Evolutionary conservation across 2,797 vertebrate species (phyloP).

Genomic region (Apodemus agrarius): DNA sequence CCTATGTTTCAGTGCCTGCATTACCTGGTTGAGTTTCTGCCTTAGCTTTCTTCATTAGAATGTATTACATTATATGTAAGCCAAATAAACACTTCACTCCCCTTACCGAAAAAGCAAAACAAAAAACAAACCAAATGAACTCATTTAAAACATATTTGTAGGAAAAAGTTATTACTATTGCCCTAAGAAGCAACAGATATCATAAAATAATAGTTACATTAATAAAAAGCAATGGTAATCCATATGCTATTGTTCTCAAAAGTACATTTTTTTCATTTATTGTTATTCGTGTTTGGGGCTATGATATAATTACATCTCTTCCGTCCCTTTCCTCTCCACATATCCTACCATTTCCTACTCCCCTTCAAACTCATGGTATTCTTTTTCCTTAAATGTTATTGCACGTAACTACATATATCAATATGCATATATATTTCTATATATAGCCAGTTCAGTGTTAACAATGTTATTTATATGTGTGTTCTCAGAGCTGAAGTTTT

Average conservation of each 20-base stretch:
- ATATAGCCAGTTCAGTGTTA: not conserved
- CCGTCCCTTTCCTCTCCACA: not conserved
- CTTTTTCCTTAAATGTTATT: not conserved
- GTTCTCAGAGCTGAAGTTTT: not conserved
- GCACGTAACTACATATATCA: not conserved
- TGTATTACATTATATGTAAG: not conserved
- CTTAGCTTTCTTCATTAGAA: not conserved
- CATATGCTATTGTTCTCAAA: not conserved
- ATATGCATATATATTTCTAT: not conserved
- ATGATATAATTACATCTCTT: not conserved
- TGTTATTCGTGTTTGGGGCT: not conserved
- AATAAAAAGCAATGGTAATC: not conserved
- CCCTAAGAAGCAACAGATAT: not conserved
- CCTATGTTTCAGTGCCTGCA: not conserved
- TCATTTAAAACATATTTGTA: not conserved
- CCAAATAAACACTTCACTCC: not conserved
- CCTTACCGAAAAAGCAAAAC: not conserved
- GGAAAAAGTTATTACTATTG: not conserved
- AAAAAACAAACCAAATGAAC: not conserved
- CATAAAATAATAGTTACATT: not conserved
- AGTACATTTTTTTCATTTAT: not conserved
- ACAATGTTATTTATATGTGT: not conserved
- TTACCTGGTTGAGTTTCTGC: not conserved
- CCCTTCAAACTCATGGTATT: not conserved
- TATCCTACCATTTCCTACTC: too few relatives aligned